phyloP scores from a whole-genome alignment of 2,797 vertebrate species.

The Salarias fasciatus region DNA sequence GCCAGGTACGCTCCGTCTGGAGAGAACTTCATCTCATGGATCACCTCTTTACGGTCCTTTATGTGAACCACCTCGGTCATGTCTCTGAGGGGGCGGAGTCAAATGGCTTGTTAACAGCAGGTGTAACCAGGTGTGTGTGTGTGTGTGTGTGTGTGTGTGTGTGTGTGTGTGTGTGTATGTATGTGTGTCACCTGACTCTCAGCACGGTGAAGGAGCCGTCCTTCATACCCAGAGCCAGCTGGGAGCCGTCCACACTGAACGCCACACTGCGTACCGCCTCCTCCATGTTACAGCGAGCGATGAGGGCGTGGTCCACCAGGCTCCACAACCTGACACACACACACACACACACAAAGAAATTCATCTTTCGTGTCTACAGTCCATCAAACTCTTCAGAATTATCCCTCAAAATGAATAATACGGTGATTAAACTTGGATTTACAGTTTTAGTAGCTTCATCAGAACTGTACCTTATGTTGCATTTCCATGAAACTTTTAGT shows the following conservation, averaged over 20 bases:
- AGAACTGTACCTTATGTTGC: too few species aligned
- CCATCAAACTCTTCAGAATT: too few species aligned
- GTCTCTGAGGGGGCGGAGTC: slow-evolving; percentile 81
- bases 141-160: too few species aligned
- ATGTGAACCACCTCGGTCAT: slow-evolving; percentile 99
- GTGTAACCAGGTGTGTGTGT: too few species aligned
- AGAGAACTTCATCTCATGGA: slow-evolving; percentile 98
- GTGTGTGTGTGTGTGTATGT: too few species aligned
- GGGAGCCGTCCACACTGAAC: slow-evolving; percentile 93
- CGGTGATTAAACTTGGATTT: too few species aligned
- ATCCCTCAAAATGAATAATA: too few species aligned
- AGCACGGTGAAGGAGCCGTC: slow-evolving; percentile 97
- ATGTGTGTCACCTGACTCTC: slow-evolving; percentile 83
- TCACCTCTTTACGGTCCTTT: slow-evolving; percentile 96
- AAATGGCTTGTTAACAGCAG: too few species aligned
- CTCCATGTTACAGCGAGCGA: slow-evolving; percentile 97
- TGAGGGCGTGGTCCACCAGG: slow-evolving; percentile 90
- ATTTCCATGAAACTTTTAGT: too few species aligned
- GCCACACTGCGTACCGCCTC: slow-evolving; percentile 92
- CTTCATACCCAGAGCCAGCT: slow-evolving; percentile 96
- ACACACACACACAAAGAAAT: too few species aligned
- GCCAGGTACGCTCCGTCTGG: slow-evolving; percentile 93
- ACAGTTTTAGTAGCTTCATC: too few species aligned
- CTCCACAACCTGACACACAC: slow-evolving; percentile 88
- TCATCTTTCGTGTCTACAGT: too few species aligned